phyloP scores from a whole-genome alignment of 2,797 vertebrate genomes.

The Eremophila alpestris region DNA sequence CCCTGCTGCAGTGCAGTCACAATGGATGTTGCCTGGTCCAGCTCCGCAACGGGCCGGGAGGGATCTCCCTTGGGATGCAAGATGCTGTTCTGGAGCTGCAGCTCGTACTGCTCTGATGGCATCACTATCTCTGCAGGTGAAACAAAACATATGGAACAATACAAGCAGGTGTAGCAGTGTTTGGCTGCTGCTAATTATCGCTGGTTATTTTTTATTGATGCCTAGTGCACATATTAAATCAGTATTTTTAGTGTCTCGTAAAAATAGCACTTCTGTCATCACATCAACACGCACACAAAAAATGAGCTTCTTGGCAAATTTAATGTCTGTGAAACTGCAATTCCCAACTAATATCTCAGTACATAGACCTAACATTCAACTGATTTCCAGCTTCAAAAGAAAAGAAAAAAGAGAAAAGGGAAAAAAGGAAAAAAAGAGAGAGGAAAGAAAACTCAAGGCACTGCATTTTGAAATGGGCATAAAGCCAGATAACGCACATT shows the following conservation, averaged over 20 bases:
- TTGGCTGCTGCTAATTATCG: not conserved
- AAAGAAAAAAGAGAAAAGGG: not conserved
- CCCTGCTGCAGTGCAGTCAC: slow-evolving; percentile 79
- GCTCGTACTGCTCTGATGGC: slow-evolving; percentile 94
- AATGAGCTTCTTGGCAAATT: not conserved
- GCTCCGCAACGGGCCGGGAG: slow-evolving; percentile 74
- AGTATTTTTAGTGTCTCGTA: not conserved
- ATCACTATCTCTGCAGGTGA: slow-evolving; percentile 84
- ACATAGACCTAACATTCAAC: not conserved
- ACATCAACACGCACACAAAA: not conserved
- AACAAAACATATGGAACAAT: not conserved
- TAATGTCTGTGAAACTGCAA: not conserved
- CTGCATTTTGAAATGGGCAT: not conserved
- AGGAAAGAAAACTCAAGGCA: not conserved
- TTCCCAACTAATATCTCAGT: not conserved
- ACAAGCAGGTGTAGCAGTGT: not conserved
- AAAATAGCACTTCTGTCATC: not conserved
- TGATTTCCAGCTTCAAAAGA: not conserved
- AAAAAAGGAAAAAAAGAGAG: not conserved
- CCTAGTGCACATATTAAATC: not conserved
- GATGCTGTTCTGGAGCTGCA: slow-evolving; percentile 88
- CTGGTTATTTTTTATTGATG: not conserved
- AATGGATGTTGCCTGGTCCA: slow-evolving; percentile 77
- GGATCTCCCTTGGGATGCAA: slow-evolving; percentile 71
- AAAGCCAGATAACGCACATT: not conserved